Base-by-base conservation (phyloP, 2,888 invertebrate species). In the Rapana venosa region DNA sequence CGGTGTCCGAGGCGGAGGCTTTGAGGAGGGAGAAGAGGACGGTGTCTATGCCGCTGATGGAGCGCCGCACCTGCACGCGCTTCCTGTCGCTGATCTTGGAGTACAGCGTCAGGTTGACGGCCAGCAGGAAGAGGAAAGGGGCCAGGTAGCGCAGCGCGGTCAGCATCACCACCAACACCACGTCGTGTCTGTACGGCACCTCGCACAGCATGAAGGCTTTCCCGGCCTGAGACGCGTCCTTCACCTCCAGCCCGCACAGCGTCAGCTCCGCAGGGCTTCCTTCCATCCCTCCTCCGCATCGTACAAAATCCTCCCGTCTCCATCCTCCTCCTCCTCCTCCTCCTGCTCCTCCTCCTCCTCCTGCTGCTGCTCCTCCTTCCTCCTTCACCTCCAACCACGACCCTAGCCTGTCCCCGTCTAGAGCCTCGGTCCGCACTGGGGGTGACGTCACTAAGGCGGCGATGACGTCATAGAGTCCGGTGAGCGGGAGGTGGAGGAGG, bases 101-200 rank as follows among this genome's bases (percentile, higher is more conserved):
- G 89, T 94, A 94, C 35, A 95, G 93, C 26, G 93, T 94, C 90
- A 92, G 89, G 85, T 95, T 95, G 15, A 94, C 91, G 0, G 92
- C 92, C 26, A 93, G 90, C 74, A 95, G 89, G 20, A 92, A 90
- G 15, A 94, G n/a, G 13, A 94, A 90, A 1, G 94, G 94, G 35
- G 94, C 88, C 81, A 94, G 88, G 90, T 93, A 94, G 83, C 93
- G 92, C 0, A 94, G 89, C 11, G 92, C 91, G n/a, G 93, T 92
- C 22, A 93, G 91, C 15, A 93, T 90, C 0, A 93, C 88, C 47
- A 93, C 92, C 74, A 94, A 92, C 0, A 92, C 88, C 32, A 93
- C 89, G 88, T 93, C 92, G 79, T 92, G 90, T 61, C 92, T 90
- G 87, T 92, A 93, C 13, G 94, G 94, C 0, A 93, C 92, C 35